Base-by-base conservation (phyloP, 2,888 invertebrate species). In the Matsumyia berberina region DNA sequence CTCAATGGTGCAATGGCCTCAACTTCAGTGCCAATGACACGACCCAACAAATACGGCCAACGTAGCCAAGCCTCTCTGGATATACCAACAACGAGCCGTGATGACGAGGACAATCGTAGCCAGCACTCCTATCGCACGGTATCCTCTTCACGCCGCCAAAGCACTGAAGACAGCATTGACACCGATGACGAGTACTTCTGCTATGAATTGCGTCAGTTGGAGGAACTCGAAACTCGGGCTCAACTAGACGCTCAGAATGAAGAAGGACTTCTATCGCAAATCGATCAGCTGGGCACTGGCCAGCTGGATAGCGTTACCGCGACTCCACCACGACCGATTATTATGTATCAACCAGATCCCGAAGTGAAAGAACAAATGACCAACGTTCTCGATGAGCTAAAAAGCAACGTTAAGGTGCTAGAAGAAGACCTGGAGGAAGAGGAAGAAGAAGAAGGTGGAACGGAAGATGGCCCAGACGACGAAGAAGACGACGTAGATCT, bases 171-270 rank as follows among this genome's bases (percentile, higher is more conserved):
- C 88, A 97, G 97, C 88, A 97, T 97, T 74, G 97, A 97, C 90
- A 97, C 96, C 29, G 97, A 97, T 92, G 97, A 97, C 89, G 97
- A 97, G 90, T 97, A 97, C 95, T 97, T 97, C 89, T 96, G 96
- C 88, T 97, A 97, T 90, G 97, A 97, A 90, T 91, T 97, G 74
- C 93, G 96, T 70, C 97, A 97, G 91, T 91, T 97, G 37, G 97
- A 97, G 91, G 96, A 97, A 91, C 93, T 97, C 91, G 97, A 97
- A 90, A 93, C 95, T 86, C 95, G 95, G 86, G 94, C 95, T 2
- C 94, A 94, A 87, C 88, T 95, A 73, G 95, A 96, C 88, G 80
- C 74, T 0, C 77, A 55, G 33, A 53, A 15, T 33, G 42, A 91
- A 37, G 86, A 87, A 11, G 87, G 87, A 1, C 37, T 91, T 0